Percentiles rank a stretch among this genome's conserved stretches.
Conservation (phyloP, 2,888 invertebrate species). For the Eristalinus aeneus region DNA sequence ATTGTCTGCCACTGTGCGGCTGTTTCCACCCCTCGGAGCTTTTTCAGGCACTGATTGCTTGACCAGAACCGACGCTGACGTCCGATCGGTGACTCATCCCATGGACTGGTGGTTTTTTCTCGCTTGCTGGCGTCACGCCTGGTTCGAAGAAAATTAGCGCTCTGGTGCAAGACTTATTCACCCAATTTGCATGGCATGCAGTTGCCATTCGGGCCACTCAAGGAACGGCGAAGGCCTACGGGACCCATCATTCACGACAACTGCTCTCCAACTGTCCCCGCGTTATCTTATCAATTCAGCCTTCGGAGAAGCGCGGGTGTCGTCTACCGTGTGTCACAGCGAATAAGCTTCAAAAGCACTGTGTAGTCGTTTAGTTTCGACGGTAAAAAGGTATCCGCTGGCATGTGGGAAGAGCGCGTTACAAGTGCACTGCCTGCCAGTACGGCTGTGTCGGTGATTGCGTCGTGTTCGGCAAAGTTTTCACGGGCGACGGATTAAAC, state of each 20-base stretch:
- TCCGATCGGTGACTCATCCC: neutral
- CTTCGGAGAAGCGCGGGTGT: neutral
- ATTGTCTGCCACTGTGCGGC: neutral
- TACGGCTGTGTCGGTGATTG: conserved; percentile 13
- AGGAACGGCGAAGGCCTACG: no score
- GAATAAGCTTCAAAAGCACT: neutral
- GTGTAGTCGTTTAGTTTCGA: neutral
- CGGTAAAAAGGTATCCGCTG: neutral
- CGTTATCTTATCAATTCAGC: neutral
- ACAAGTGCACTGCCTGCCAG: conserved; percentile 26
- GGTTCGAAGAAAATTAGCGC: neutral
- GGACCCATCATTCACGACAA: neutral
- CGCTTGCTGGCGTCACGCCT: neutral
- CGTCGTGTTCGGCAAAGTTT: neutral
- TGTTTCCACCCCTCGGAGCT: neutral
- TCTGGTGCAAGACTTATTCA: neutral
- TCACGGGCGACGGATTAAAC: neutral
- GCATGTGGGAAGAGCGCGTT: neutral
- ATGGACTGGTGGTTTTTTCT: neutral
- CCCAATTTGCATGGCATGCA: neutral
- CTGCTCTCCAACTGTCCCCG: neutral
- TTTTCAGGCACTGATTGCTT: neutral
- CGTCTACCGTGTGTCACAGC: neutral
- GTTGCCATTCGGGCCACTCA: no score
- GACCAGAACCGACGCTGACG: neutral